Conservation (phyloP, 2,888 invertebrate genomes). For the Lomographa bimaculata region DNA sequence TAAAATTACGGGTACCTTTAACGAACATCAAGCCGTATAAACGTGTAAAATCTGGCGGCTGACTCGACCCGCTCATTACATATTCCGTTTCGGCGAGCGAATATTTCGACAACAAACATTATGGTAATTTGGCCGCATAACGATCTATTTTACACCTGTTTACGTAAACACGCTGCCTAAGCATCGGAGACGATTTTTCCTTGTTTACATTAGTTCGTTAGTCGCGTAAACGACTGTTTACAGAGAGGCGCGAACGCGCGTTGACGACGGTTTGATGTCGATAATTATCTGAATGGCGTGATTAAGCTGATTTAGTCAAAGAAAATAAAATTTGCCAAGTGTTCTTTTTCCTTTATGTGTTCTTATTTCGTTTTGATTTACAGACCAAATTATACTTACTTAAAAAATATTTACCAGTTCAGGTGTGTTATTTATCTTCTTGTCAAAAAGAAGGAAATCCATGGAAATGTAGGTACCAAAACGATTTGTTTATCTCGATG, state of each 20-base stretch:
- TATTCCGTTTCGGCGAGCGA: slow-evolving; percentile 71
- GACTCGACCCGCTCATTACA: slow-evolving; percentile 67
- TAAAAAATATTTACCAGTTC: too few species aligned
- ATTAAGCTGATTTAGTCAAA: slow-evolving; percentile 11
- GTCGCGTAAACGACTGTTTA: slow-evolving; percentile 41
- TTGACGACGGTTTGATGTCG: slow-evolving; percentile 43
- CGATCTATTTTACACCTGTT: slow-evolving; percentile 78
- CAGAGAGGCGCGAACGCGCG: slow-evolving; percentile 37
- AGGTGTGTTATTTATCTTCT: too few species aligned
- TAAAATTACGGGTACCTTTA: slow-evolving; percentile 65
- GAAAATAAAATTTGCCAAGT: slow-evolving; percentile 2
- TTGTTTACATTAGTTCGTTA: slow-evolving; percentile 45
- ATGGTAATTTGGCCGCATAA: slow-evolving; percentile 75
- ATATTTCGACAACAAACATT: slow-evolving; percentile 80
- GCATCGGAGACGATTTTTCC: slow-evolving; percentile 63
- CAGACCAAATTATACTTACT: too few species aligned
- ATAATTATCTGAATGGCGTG: slow-evolving; percentile 29
- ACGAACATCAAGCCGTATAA: slow-evolving; percentile 61
- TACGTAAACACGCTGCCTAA: slow-evolving; percentile 71
- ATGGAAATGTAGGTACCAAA: too few species aligned
- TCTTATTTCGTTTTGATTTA: too few species aligned
- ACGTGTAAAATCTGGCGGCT: slow-evolving; percentile 62
- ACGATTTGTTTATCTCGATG: too few species aligned
- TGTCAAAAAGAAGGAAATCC: too few species aligned
- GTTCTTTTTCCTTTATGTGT: too few species aligned